Base-by-base conservation (phyloP, 2,888 invertebrate genomes). In the Nomada goodeniana region DNA sequence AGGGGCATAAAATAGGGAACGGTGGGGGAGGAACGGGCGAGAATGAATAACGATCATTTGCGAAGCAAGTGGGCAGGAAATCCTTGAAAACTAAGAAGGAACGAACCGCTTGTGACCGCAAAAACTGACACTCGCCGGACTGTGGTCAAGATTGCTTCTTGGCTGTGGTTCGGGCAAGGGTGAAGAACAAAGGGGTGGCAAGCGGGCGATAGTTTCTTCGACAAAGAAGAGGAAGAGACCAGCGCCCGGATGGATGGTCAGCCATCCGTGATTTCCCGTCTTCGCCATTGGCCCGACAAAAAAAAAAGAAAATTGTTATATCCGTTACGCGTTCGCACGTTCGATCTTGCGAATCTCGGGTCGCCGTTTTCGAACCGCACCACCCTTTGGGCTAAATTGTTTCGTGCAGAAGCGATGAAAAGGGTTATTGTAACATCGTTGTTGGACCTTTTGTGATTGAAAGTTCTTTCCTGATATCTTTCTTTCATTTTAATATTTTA, bases 241-340 rank as follows among this genome's bases (percentile, higher is more conserved):
- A 72, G 81, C 85, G 23, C 52, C 29, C 88, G 90, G 90, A 91
- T 88, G 89, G 90, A 90, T 89, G 89, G 82, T 76, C 89, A 91
- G 57, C 90, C 85, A 89, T 79, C 88, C 90, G 87, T 92, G 88
- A 88, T 89, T 90, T 91, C 87, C 88, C 86, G 84, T 81, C 83
- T 82, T 77, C 47, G 68, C 71, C 60, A 69, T 76, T 76, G 55
- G 57, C 26, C 52, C 13, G 53, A 36, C 36, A 36, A 52, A 36
- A 52, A 36, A 7, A 36, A 65, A 73, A 57, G n/a, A 67, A 63
- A 78, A 26, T 59, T 18, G 50, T 55, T 76, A 71, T 82, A 83
- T 83, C 83, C 83, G 82, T 83, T 83, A 82, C 82, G 55, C 13
- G 55, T 61, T 57, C 42, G n/a, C 82, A 60, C 13, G 55, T 61